Evolutionary conservation across 1,140 invertebrate genomes (phyloP).

Genomic region (Chrysoperla carnea): DNA sequence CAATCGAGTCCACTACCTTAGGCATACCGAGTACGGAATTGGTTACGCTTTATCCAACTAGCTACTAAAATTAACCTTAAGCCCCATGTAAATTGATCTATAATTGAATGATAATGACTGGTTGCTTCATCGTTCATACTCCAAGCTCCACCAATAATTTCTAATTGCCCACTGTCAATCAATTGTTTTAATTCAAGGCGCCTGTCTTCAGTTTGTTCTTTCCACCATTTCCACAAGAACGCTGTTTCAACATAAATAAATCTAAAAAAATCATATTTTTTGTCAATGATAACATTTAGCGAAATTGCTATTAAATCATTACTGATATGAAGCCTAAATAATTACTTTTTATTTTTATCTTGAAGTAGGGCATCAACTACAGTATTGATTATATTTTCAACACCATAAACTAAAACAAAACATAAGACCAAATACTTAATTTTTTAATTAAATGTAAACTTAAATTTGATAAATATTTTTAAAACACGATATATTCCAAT

Average conservation of each 20-base stretch:
- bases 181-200: slow-evolving; percentile 35
- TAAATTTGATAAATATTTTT: no score
- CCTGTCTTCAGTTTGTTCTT: slow-evolving; percentile 43
- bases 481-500: no score
- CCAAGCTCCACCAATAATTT: slow-evolving; percentile 79
- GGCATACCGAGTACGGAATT: no score
- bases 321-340: no score
- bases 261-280: slow-evolving; percentile 26
- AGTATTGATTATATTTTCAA: slow-evolving; percentile 83
- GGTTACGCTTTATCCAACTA: no score
- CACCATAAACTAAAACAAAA: slow-evolving; percentile 51
- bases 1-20: no score
- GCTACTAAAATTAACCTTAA: slow-evolving; percentile 47
- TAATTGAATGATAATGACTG: slow-evolving; percentile 80
- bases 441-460: no score
- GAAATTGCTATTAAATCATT: slow-evolving; percentile 7
- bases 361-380: slow-evolving; percentile 59
- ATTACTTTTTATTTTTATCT: slow-evolving; percentile 30
- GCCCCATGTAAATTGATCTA: slow-evolving; percentile 82
- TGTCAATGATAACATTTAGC: background rate
- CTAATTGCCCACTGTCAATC: slow-evolving; percentile 58
- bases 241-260: slow-evolving; percentile 69
- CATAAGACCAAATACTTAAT: no score
- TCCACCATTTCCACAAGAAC: slow-evolving; percentile 90
- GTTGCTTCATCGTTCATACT: slow-evolving; percentile 90